A percentile compares a stretch with the other conserved stretches of the same genome.
These are phyloP conservation scores for Cryptocephalus moraei DNA, from an alignment of 2,888 invertebrate species.

Conservation along the genomic window DNA sequence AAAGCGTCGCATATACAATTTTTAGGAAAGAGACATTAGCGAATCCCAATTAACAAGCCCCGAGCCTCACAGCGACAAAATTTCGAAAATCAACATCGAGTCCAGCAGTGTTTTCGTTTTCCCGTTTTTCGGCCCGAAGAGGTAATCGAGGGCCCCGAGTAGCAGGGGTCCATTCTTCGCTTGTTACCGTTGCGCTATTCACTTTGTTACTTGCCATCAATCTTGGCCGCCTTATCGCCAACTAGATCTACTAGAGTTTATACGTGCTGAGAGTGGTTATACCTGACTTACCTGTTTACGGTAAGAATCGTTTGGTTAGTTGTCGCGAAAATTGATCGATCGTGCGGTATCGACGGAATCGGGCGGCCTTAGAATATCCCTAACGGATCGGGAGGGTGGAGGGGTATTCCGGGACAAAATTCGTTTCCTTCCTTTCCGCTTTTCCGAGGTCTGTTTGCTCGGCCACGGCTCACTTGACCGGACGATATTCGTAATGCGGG, in stretches of 20 bases:
- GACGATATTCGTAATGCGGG: conserved; percentile 14
- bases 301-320: too few relatives aligned
- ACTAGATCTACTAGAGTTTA: conserved; percentile 18
- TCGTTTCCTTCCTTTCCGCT: conserved; percentile 3
- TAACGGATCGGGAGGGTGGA: too few relatives aligned
- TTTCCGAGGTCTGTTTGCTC: conserved; percentile 15
- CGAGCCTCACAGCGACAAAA: neutral
- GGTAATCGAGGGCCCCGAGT: conserved; percentile 8
- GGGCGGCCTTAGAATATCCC: too few relatives aligned
- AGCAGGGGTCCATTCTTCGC: conserved; percentile 22
- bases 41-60: neutral
- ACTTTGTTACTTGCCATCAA: conserved; percentile 21
- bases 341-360: too few relatives aligned
- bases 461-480: conserved; percentile 18
- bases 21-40: too few relatives aligned
- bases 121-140: too few relatives aligned
- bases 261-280: conserved; percentile 3
- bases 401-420: too few relatives aligned
- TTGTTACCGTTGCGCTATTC: conserved; percentile 23
- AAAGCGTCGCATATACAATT: too few relatives aligned
- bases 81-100: neutral
- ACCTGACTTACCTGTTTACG: neutral
- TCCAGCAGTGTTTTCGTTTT: conserved; percentile 7
- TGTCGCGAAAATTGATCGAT: too few relatives aligned
- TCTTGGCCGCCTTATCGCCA: conserved; percentile 19